phyloP scores from a whole-genome alignment of 2,113 vertebrate genomes.

The Sylvietta virens region DNA sequence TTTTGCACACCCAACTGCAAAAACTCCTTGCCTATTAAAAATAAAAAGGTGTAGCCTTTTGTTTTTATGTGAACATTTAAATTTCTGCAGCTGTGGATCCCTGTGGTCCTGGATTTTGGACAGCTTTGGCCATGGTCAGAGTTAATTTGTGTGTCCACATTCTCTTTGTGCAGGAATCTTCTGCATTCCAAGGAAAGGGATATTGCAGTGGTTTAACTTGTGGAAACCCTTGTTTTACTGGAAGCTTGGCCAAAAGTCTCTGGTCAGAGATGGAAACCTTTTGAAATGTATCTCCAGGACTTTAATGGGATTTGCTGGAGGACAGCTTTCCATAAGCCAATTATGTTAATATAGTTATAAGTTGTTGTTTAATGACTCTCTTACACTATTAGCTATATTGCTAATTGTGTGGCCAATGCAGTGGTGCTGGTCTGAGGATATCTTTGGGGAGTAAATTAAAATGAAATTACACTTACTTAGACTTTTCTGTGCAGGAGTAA shows the following conservation, averaged over 20 bases:
- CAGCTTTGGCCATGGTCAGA: neutral
- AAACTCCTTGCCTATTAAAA: neutral
- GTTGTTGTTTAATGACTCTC: neutral
- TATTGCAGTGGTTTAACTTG: neutral
- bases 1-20: neutral
- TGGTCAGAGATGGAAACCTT: neutral
- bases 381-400: neutral
- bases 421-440: neutral
- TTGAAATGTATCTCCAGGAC: neutral
- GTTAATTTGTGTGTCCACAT: fast-evolving
- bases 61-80: neutral
- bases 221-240: neutral
- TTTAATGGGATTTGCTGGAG: neutral
- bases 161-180: neutral
- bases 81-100: neutral
- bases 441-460: neutral
- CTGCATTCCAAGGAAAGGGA: neutral
- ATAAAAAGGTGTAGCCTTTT: neutral
- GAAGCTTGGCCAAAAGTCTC: neutral
- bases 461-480: neutral
- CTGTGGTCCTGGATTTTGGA: neutral
- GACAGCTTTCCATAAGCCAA: neutral
- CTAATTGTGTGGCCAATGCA: neutral
- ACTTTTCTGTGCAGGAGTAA: neutral
- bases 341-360: neutral